Conservation (phyloP, 1,140 invertebrate genomes). For the Plutomurus gul region DNA sequence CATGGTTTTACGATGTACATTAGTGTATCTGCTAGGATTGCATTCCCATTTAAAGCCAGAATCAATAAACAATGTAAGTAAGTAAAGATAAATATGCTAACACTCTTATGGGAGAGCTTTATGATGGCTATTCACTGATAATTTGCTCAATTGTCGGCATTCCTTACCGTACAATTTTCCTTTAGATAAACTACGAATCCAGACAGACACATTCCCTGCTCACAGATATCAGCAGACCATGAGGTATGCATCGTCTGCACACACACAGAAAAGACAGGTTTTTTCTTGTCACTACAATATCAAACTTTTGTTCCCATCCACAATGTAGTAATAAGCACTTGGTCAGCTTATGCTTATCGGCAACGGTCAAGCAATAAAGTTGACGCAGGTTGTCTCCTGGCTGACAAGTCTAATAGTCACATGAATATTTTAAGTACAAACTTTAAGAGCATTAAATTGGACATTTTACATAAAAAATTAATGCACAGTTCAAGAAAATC, state of each 20-base stretch:
- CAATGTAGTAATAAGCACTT: background rate
- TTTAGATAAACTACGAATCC: background rate
- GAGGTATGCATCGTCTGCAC: background rate
- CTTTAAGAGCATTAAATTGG: background rate
- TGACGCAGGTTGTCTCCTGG: background rate
- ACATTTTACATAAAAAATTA: background rate
- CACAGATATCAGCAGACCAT: background rate
- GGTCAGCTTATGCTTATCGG: background rate
- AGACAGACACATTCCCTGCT: background rate
- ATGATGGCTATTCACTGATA: no score
- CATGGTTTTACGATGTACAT: no score
- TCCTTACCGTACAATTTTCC: background rate
- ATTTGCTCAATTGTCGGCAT: background rate
- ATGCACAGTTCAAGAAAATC: background rate
- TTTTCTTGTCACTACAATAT: background rate
- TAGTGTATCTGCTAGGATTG: no score
- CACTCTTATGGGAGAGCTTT: background rate
- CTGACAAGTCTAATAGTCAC: background rate
- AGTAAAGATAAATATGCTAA: background rate
- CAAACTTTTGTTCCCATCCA: conserved; percentile 1
- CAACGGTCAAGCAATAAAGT: conserved; percentile 13
- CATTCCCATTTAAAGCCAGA: background rate
- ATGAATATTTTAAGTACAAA: conserved; percentile 8
- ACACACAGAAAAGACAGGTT: conserved; percentile 15
- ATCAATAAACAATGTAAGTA: conserved; percentile 5